Base-by-base conservation (phyloP, 2,797 vertebrate species). In the Paramormyrops hopkinsi region DNA sequence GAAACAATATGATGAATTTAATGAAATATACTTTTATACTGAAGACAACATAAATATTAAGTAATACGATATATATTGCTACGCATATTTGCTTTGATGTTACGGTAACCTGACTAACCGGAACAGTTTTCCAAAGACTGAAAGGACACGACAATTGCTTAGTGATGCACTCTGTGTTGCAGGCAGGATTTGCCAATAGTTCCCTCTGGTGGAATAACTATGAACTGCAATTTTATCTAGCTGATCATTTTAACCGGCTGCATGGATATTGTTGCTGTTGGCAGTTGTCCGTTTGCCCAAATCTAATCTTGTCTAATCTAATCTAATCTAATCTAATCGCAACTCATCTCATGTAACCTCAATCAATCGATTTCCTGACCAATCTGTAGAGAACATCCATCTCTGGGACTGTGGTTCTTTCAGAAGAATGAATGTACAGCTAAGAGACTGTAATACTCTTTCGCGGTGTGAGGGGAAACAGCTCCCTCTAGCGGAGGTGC, bases 181-280 rank as follows among this genome's bases (percentile, higher is more conserved):
- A 37, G 69, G 69, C 17, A 37, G 29, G 4, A 33, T 73, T 73
- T 73, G 33, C 29, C 12, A 88, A 86, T 88, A 91, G 8, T 93
- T 59, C 92, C 94, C 93, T 88, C 95, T 95, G 90, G 94, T 59
- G 96, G 22, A 0, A 2, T 0, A 86, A 7, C 2, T 14, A 44
- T 19, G 83, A 85, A 89, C 7, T 85, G 88, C 92, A 89, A 59
- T 51, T 5, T 37, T 25, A 50, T 25, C 29, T 41, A 76, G 69
- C 14, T 8, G 44, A 50, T 50, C 3, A 9, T 69, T 69, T 33
- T 29, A 69, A 33, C 9, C 19, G n/a, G 19, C 46, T 22, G 82
- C 19, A 41, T 41, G 19, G 44, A 1, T 44, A 12, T 65, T 65
- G 62, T 69, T 69, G 25, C 25, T 69, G 62, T 69, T 69, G 62